Evolutionary conservation across 2,888 invertebrate genomes (phyloP).

Genomic region (Xylocampa areola): DNA sequence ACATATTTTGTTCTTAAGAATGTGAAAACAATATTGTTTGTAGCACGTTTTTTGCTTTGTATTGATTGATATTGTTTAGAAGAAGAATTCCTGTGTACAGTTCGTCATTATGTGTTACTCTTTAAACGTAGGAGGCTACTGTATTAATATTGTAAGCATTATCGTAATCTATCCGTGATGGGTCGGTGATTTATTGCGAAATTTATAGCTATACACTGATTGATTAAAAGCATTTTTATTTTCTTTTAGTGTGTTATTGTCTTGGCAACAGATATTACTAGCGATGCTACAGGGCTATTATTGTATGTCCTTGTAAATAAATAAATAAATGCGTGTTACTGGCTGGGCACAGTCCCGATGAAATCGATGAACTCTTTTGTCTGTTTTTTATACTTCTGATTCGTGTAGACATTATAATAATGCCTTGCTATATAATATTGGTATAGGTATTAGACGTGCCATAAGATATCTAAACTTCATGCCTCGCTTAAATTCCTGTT

Average conservation of each 20-base stretch:
- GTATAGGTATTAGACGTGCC: no score
- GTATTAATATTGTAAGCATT: conserved; percentile 24
- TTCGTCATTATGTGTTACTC: conserved; percentile 9
- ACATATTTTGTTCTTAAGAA: conserved; percentile 7
- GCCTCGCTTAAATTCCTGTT: no score
- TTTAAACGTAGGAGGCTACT: conserved; percentile 18
- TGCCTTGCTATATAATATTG: neutral
- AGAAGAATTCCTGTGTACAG: neutral
- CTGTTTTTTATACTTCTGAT: conserved; percentile 16
- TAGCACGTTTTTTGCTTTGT: conserved; percentile 18
- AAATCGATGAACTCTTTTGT: no score
- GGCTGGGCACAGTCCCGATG: no score
- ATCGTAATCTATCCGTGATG: conserved; percentile 20
- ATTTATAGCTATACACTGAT: conserved; percentile 14
- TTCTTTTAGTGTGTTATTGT: conserved; percentile 18
- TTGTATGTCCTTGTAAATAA: conserved; percentile 28
- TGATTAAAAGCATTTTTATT: conserved; percentile 39
- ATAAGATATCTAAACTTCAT: no score
- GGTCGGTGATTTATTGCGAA: conserved; percentile 32
- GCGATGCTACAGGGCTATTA: conserved; percentile 35
- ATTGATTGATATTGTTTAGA: conserved; percentile 20
- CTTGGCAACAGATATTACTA: conserved; percentile 25
- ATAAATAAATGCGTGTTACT: conserved; percentile 30
- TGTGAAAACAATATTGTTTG: conserved; percentile 16
- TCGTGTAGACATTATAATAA: conserved; percentile 3